Percentiles rank a stretch among this genome's conserved stretches.
Evolutionary conservation across 2,797 vertebrate species (phyloP).

Genomic region (Microctenopoma steveboyesi): DNA sequence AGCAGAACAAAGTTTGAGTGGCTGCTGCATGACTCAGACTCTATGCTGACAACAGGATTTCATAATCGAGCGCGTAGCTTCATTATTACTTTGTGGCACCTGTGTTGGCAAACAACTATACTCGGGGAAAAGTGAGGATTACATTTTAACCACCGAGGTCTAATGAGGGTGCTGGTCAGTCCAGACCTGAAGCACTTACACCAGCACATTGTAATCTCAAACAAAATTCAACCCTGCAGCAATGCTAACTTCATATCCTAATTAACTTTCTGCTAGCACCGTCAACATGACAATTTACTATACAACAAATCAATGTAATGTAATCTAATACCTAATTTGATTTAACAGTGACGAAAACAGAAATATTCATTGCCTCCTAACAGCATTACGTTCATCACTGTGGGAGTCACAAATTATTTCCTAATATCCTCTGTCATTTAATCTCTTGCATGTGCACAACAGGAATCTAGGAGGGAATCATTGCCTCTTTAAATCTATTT

Average conservation of each 20-base stretch:
- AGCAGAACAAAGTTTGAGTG: slow-evolving; percentile 41
- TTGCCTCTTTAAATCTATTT: slow-evolving; percentile 79
- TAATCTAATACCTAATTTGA: slow-evolving; percentile 68
- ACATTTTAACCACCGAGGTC: slow-evolving; percentile 34
- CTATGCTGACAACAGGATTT: slow-evolving; percentile 37
- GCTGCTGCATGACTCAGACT: slow-evolving; percentile 32
- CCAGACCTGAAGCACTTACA: slow-evolving; percentile 49
- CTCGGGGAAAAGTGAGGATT: slow-evolving; percentile 33
- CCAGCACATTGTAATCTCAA: slow-evolving; percentile 35
- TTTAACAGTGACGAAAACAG: slow-evolving; percentile 73
- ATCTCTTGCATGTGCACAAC: slow-evolving; percentile 78
- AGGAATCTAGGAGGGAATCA: slow-evolving; percentile 75
- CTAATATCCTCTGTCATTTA: slow-evolving; percentile 79
- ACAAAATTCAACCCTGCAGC: slow-evolving; percentile 61
- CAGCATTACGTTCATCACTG: slow-evolving; percentile 75
- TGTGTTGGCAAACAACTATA: slow-evolving; percentile 12
- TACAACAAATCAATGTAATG: slow-evolving; percentile 73
- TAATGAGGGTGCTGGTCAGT: slow-evolving; percentile 44
- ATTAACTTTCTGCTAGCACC: slow-evolving; percentile 58
- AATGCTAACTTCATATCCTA: slow-evolving; percentile 57
- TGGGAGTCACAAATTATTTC: slow-evolving; percentile 76
- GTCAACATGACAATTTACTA: slow-evolving; percentile 70
- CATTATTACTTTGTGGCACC: slow-evolving; percentile 27
- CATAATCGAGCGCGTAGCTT: slow-evolving; percentile 26
- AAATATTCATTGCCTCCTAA: slow-evolving; percentile 78